phyloP scores from a whole-genome alignment of 2,113 vertebrate species.

The Raja brachyura region DNA sequence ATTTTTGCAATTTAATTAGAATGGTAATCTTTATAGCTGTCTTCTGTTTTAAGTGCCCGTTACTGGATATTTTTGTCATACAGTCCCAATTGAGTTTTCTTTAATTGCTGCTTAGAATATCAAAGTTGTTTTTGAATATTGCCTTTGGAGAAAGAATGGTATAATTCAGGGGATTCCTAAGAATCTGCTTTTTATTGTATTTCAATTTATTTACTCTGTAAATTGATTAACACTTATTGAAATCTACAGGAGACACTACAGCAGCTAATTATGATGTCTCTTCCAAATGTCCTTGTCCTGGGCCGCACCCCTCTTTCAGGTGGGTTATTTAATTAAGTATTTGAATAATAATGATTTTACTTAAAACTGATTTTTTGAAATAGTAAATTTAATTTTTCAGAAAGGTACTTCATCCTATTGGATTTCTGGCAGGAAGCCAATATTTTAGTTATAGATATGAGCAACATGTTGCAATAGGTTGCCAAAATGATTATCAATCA shows the following conservation, averaged over 20 bases:
- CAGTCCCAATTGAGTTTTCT: not conserved
- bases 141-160: not conserved
- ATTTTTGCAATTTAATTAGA: not conserved
- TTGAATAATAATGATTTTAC: not conserved
- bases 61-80: not conserved
- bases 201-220: constrained; percentile 46
- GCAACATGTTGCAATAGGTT: not conserved
- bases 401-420: not conserved
- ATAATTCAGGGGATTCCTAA: not conserved
- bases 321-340: constrained; percentile 51
- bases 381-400: not conserved
- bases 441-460: not conserved
- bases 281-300: constrained; percentile 87
- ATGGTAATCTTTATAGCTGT: not conserved
- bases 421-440: not conserved
- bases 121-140: not conserved
- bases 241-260: constrained; percentile 79
- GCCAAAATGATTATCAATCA: not conserved
- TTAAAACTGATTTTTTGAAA: not conserved
- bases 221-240: constrained; percentile 1
- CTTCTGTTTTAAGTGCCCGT: not conserved
- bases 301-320: constrained; percentile 85
- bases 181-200: constrained; percentile 33
- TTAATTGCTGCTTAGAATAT: not conserved
- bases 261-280: constrained; percentile 94